These are phyloP conservation scores for Rhopalosiphum nymphaeae DNA, from an alignment of 2,888 invertebrate species.

Conservation along the genomic window DNA sequence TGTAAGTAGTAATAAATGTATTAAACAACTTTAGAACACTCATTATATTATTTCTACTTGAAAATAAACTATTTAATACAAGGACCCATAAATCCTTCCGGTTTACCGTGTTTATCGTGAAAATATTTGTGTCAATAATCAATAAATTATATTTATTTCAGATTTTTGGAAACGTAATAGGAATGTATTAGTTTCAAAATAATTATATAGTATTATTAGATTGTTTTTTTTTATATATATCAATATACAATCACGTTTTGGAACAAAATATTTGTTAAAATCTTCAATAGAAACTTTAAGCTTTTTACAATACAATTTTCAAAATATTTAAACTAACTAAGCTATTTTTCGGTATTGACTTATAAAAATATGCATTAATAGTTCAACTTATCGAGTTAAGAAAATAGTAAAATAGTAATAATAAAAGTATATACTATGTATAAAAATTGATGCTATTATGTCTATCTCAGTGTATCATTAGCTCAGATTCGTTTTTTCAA, in stretches of 20 bases:
- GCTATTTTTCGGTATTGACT: not conserved
- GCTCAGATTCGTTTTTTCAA: no score
- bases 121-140: not conserved
- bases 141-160: slow-evolving; percentile 6
- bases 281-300: not conserved
- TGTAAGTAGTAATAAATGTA: not conserved
- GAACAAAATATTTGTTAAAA: not conserved
- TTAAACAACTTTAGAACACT: not conserved
- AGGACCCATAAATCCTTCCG: not conserved
- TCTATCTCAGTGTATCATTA: no score
- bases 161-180: not conserved
- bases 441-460: no score
- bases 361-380: not conserved
- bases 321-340: not conserved
- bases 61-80: not conserved
- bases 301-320: not conserved
- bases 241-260: no score
- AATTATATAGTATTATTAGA: not conserved
- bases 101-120: not conserved
- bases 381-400: not conserved
- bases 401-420: not conserved
- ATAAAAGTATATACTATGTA: no score
- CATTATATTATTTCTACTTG: not conserved
- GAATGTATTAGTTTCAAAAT: not conserved
- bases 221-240: not conserved